A percentile compares a stretch with the other conserved stretches of the same genome.
These are phyloP conservation scores for Furnarius figulus DNA, from an alignment of 2,113 vertebrate genomes.

Conservation along the genomic window DNA sequence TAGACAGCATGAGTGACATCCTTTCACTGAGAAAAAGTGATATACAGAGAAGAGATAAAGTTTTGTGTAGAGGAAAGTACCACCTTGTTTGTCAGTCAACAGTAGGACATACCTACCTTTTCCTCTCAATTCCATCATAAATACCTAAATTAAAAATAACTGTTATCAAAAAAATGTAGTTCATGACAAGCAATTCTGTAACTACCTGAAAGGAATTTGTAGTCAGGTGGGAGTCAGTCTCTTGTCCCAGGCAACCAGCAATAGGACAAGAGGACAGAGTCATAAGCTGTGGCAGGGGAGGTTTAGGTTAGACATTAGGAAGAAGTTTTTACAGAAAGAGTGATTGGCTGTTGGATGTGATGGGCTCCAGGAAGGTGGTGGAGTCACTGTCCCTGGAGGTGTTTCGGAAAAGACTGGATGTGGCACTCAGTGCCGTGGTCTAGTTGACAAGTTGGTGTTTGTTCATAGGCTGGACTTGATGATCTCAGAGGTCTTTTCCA, in stretches of 20 bases:
- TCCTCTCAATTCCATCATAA: background rate
- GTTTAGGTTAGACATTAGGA: background rate
- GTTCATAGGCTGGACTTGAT: background rate
- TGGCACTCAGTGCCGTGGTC: background rate
- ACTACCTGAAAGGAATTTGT: background rate
- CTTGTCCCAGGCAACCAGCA: background rate
- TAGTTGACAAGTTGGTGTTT: background rate
- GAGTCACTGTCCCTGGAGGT: background rate
- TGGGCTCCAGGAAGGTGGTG: background rate
- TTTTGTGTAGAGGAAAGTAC: rapidly evolving
- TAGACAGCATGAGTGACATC: background rate
- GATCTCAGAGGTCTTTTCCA: background rate
- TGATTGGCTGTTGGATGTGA: background rate
- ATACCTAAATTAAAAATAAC: background rate
- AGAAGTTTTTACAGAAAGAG: background rate
- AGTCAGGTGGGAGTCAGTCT: background rate
- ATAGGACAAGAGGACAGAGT: background rate
- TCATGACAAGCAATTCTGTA: background rate
- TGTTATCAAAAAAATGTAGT: background rate
- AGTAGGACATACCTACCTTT: background rate
- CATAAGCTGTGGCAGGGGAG: background rate
- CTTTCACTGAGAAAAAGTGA: background rate
- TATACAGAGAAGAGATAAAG: background rate
- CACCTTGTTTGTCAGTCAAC: background rate
- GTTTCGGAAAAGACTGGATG: background rate